A percentile compares a stretch with the other conserved stretches of the same genome.
These are phyloP conservation scores for Gallinago nigripennis DNA, from an alignment of 2,797 vertebrate genomes.

Conservation along the genomic window DNA sequence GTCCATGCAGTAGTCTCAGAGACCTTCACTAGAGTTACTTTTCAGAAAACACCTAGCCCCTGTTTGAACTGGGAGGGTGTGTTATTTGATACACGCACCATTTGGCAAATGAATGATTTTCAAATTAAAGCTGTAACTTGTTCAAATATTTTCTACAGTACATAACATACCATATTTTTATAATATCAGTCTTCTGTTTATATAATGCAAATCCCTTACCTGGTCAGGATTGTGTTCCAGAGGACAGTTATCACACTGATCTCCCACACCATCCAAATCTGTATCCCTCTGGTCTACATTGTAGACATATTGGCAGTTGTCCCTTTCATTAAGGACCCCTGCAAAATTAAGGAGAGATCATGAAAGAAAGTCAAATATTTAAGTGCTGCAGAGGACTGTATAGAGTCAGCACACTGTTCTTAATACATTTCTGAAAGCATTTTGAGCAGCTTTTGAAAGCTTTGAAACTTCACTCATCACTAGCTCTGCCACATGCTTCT, in stretches of 20 bases:
- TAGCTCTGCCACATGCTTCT: background rate
- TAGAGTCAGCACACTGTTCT: background rate
- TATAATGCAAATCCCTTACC: slow-evolving; percentile 72
- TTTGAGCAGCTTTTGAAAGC: background rate
- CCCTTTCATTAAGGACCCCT: slow-evolving; percentile 94
- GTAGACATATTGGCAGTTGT: slow-evolving; percentile 97
- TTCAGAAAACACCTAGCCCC: background rate
- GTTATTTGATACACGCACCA: background rate
- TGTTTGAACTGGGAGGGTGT: background rate
- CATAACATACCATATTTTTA: background rate
- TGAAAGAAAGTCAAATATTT: background rate
- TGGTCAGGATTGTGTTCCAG: slow-evolving; percentile 98
- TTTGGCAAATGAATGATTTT: background rate
- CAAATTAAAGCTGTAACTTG: background rate
- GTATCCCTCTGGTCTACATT: slow-evolving; percentile 97
- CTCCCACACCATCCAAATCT: slow-evolving; percentile 94
- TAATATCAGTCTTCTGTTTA: background rate
- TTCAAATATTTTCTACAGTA: background rate
- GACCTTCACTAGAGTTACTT: background rate
- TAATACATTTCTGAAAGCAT: background rate
- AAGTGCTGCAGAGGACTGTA: background rate
- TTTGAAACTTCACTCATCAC: background rate
- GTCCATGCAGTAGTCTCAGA: background rate
- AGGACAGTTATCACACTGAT: slow-evolving; percentile 99
- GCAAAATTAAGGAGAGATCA: background rate